These are phyloP conservation scores for Epinephelus coioides DNA, from an alignment of 2,797 vertebrate genomes.

Conservation along the genomic window DNA sequence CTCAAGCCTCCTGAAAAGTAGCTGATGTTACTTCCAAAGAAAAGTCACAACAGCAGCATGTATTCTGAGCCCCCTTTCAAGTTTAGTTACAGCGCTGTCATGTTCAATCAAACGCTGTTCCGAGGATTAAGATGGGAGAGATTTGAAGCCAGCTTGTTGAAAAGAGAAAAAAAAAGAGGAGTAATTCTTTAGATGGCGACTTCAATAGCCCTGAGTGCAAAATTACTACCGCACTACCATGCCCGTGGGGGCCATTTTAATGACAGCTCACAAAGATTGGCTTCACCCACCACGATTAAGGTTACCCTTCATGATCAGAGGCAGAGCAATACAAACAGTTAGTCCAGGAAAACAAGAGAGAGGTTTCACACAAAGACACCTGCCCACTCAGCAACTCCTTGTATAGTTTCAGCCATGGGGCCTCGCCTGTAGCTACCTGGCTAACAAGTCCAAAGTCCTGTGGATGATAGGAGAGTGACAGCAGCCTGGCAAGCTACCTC, in stretches of 20 bases:
- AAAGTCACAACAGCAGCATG: constrained; percentile 77
- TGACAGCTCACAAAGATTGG: constrained; percentile 84
- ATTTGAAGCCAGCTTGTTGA: constrained; percentile 76
- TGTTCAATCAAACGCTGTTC: constrained; percentile 79
- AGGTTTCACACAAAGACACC: constrained; percentile 81
- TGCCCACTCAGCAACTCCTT: constrained; percentile 85
- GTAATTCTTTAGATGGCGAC: constrained; percentile 80
- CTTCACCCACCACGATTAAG: constrained; percentile 83
- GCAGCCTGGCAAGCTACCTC: constrained; percentile 76
- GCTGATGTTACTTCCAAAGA: constrained; percentile 74
- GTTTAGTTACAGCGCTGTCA: constrained; percentile 82
- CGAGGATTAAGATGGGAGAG: constrained; percentile 71
- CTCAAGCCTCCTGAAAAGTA: constrained; percentile 69
- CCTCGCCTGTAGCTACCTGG: constrained; percentile 74
- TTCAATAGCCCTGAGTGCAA: constrained; percentile 84
- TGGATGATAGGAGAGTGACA: constrained; percentile 82
- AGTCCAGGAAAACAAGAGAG: constrained; percentile 81
- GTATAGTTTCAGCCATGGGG: constrained; percentile 69
- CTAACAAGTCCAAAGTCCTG: constrained; percentile 82
- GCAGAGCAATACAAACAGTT: constrained; percentile 83
- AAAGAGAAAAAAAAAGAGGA: constrained; percentile 49
- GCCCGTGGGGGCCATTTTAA: constrained; percentile 85
- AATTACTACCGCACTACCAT: constrained; percentile 71
- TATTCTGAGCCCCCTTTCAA: constrained; percentile 77
- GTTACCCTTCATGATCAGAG: constrained; percentile 85